A percentile compares a stretch with the other conserved stretches of the same genome.
Conservation (phyloP, 1,140 invertebrate genomes). For the Lasaia peninsularis region DNA sequence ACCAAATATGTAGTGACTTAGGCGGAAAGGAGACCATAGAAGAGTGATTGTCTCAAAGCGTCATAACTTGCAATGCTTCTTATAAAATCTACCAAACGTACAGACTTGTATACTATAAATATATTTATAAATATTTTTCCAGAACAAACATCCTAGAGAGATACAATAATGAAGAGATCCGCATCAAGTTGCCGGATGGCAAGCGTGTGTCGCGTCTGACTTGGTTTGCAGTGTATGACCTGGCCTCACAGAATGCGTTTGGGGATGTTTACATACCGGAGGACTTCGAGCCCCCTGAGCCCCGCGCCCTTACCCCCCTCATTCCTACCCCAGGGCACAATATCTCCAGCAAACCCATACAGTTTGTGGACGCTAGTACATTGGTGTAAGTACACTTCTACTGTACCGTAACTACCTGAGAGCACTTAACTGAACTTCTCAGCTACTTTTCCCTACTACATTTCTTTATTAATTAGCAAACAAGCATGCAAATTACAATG, state of each 20-base stretch:
- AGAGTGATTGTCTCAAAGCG: too few relatives aligned
- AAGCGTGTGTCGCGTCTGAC: constrained; percentile 93
- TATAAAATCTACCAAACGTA: too few relatives aligned
- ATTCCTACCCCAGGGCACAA: constrained; percentile 80
- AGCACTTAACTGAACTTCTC: too few relatives aligned
- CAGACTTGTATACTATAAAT: too few relatives aligned
- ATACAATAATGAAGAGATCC: constrained; percentile 93
- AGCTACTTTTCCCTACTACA: too few relatives aligned
- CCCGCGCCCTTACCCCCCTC: constrained; percentile 85
- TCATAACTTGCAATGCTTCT: too few relatives aligned
- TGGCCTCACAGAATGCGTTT: constrained; percentile 90
- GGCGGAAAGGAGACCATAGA: too few relatives aligned
- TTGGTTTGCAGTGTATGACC: constrained; percentile 94
- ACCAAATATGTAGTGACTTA: too few relatives aligned
- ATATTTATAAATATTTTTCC: constrained; percentile 22
- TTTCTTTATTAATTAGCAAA: too few relatives aligned
- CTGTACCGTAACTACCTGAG: too few relatives aligned
- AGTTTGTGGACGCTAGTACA: constrained; percentile 90
- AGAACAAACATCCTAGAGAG: constrained; percentile 92
- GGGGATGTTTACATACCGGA: constrained; percentile 94
- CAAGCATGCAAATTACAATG: too few relatives aligned
- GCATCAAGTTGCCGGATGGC: constrained; percentile 88
- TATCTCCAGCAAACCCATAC: constrained; percentile 82
- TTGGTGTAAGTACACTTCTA: constrained; percentile 76
- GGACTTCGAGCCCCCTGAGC: constrained; percentile 91